Conservation (phyloP, 1,140 invertebrate species). For the Littorina saxatilis region DNA sequence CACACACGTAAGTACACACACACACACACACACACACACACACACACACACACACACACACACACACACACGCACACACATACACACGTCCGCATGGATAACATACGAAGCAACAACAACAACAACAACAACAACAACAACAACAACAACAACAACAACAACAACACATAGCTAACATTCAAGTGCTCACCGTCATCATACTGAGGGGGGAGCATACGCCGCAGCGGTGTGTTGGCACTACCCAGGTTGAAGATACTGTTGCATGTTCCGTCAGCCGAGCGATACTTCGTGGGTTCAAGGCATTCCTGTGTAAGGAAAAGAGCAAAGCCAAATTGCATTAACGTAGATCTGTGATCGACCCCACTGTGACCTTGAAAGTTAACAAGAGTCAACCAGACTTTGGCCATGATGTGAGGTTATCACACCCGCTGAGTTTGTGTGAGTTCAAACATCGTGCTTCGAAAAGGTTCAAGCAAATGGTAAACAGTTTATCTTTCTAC, state of each 20-base stretch:
- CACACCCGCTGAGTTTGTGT: too few species aligned
- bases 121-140: not conserved
- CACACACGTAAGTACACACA: too few species aligned
- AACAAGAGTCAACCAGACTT: too few species aligned
- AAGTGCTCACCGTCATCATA: conserved; percentile 26
- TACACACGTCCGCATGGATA: not conserved
- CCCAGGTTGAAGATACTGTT: conserved; percentile 23
- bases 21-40: conserved; percentile 3
- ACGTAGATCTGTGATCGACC: too few species aligned
- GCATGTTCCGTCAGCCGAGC: conserved; percentile 28
- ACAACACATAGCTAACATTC: not conserved
- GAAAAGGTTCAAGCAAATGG: too few species aligned
- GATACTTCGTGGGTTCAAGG: not conserved
- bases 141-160: not conserved
- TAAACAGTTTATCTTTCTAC: too few species aligned
- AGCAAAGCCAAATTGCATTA: too few species aligned
- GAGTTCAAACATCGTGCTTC: too few species aligned
- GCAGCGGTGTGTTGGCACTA: not conserved
- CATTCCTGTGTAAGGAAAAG: too few species aligned
- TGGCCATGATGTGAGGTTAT: too few species aligned
- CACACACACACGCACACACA: conserved; percentile 7
- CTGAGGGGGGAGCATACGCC: not conserved
- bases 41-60: conserved; percentile 15
- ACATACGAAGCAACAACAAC: not conserved
- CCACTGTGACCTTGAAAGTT: too few species aligned